Evolutionary conservation across 2,888 invertebrate species (phyloP).

Genomic region (Acrobeloides nanus): DNA sequence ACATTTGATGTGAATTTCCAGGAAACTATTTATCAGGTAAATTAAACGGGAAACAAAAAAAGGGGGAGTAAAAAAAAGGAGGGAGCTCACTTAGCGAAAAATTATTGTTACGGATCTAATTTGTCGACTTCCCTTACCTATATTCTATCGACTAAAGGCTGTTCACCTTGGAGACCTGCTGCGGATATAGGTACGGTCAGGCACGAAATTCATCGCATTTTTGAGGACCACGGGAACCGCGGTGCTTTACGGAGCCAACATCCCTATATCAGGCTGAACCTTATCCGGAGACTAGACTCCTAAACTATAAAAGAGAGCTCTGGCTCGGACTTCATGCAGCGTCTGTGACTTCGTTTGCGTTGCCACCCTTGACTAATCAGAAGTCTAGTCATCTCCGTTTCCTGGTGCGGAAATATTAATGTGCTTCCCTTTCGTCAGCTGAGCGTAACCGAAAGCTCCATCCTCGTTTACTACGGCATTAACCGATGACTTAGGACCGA

Average conservation of each 20-base stretch:
- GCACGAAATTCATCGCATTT: constrained; percentile 56
- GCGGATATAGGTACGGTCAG: constrained; percentile 68
- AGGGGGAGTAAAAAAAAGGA: no score
- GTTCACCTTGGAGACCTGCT: constrained; percentile 70
- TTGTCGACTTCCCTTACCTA: constrained; percentile 50
- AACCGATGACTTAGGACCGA: constrained; percentile 53
- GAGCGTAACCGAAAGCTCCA: constrained; percentile 13
- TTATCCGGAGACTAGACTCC: constrained; percentile 54
- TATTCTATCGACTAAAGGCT: constrained; percentile 50
- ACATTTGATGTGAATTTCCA: no score
- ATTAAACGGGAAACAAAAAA: no score
- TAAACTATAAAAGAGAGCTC: constrained; percentile 57
- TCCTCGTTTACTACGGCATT: constrained; percentile 29
- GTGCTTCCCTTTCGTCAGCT: constrained; percentile 53
- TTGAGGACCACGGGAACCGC: constrained; percentile 56
- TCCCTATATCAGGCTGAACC: constrained; percentile 56
- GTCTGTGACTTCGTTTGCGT: constrained; percentile 55
- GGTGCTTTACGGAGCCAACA: constrained; percentile 56
- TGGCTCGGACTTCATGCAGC: constrained; percentile 54
- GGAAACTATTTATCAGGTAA: no score
- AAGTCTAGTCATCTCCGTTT: constrained; percentile 16
- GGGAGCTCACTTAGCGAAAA: no score
- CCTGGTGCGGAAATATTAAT: constrained; percentile 53
- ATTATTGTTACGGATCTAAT: constrained; percentile 60
- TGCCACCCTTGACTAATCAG: constrained; percentile 36